Percentiles rank a stretch among this genome's conserved stretches.
Conservation (phyloP, 2,113 vertebrate species). For the Pelusios castaneus region DNA sequence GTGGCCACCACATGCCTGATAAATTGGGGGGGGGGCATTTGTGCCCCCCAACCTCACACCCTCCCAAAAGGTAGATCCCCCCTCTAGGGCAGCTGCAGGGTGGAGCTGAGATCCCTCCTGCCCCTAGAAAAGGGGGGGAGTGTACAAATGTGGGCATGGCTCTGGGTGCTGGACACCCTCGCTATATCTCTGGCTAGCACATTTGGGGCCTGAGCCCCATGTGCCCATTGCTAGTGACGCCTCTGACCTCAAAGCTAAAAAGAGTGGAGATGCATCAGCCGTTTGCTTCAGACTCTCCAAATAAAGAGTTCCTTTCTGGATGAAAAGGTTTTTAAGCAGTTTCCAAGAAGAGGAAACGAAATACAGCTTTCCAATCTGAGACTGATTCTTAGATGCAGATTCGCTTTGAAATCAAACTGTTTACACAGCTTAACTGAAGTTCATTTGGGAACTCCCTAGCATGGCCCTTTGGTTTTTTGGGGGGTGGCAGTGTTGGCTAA, state of each 20-base stretch:
- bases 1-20: too few species aligned
- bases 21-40: too few species aligned
- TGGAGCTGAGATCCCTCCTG: too few species aligned
- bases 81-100: too few species aligned
- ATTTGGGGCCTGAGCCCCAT: too few species aligned
- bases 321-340: not conserved
- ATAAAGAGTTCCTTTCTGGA: not conserved
- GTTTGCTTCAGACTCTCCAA: not conserved
- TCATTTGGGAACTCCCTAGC: not conserved
- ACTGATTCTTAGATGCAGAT: not conserved
- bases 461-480: not conserved
- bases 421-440: not conserved
- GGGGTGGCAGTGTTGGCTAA: not conserved
- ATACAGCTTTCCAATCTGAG: not conserved
- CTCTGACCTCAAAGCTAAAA: not conserved
- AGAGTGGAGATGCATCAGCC: not conserved
- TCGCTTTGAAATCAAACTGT: not conserved
- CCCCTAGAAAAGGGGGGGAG: too few species aligned
- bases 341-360: not conserved
- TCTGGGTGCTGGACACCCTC: too few species aligned
- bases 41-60: too few species aligned
- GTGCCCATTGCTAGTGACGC: too few species aligned
- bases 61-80: too few species aligned
- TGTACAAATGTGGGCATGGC: too few species aligned
- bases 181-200: too few species aligned